Evolutionary conservation across 2,888 invertebrate genomes (phyloP).

Genomic region (Drosophila austrosaltans): DNA sequence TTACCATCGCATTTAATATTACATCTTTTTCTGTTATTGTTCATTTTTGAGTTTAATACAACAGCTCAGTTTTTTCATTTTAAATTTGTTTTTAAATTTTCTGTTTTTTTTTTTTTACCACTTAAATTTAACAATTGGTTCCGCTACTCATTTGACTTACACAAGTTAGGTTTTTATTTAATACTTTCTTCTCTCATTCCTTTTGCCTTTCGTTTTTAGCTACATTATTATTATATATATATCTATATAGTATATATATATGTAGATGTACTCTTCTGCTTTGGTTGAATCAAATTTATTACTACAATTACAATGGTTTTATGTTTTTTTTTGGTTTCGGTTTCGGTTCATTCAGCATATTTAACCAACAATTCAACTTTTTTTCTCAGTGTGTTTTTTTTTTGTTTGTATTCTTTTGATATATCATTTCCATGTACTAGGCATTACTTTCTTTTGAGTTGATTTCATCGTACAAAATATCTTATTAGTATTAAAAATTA

Average conservation of each 20-base stretch:
- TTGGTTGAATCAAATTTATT: conserved; percentile 69
- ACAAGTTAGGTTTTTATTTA: conserved; percentile 50
- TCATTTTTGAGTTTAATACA: conserved; percentile 63
- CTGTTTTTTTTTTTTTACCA: conserved; percentile 34
- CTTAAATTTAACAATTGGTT: conserved; percentile 80
- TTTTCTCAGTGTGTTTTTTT: conserved; percentile 12
- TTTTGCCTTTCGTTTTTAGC: conserved; percentile 49
- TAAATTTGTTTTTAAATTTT: background rate
- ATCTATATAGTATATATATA: conserved; percentile 37
- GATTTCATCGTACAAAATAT: conserved; percentile 64
- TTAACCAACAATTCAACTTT: conserved; percentile 67
- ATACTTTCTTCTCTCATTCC: conserved; percentile 27
- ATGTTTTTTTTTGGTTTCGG: conserved; percentile 35
- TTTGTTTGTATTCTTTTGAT: conserved; percentile 45
- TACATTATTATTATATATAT: conserved; percentile 53
- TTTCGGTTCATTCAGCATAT: conserved; percentile 64
- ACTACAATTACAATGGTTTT: conserved; percentile 61
- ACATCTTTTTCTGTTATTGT: conserved; percentile 58
- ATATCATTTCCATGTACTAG: conserved; percentile 60
- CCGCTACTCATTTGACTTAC: conserved; percentile 72
- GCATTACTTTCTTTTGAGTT: conserved; percentile 49
- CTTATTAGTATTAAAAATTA: conserved; percentile 69
- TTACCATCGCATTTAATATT: conserved; percentile 27
- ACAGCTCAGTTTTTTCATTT: conserved; percentile 59
- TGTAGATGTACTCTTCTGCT: conserved; percentile 47